phyloP scores from a whole-genome alignment of 1,140 invertebrate species.

The Rhyzopertha dominica region DNA sequence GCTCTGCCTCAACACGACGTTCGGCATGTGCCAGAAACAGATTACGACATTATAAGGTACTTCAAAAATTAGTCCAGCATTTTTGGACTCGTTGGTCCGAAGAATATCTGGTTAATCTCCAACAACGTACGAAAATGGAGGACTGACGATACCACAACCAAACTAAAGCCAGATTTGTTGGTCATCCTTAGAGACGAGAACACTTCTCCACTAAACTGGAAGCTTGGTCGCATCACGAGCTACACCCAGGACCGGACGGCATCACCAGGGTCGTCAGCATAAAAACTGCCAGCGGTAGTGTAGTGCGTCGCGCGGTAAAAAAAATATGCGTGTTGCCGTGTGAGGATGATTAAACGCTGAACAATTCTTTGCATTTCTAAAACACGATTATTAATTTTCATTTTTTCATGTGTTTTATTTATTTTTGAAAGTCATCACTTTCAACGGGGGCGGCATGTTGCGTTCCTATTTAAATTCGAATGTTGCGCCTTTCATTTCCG shows the following conservation, averaged over 20 bases:
- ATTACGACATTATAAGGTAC: slow-evolving; percentile 8
- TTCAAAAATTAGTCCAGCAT: slow-evolving; percentile 17
- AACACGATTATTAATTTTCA: too few relatives aligned
- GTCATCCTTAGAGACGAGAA: too few relatives aligned
- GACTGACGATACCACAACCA: too few relatives aligned
- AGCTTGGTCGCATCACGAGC: slow-evolving; percentile 2
- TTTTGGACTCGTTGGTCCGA: slow-evolving; percentile 23
- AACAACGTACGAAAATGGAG: slow-evolving; percentile 9
- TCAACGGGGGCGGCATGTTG: too few relatives aligned
- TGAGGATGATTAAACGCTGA: too few relatives aligned
- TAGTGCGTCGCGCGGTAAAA: slow-evolving; percentile 4
- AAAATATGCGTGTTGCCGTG: too few relatives aligned
- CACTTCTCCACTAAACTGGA: neutral
- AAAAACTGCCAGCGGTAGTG: slow-evolving; percentile 1
- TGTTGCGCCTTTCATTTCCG: too few relatives aligned
- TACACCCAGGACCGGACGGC: slow-evolving; percentile 10
- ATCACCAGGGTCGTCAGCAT: slow-evolving; percentile 14
- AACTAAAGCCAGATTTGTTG: too few relatives aligned
- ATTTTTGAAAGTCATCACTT: too few relatives aligned
- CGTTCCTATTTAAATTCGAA: too few relatives aligned
- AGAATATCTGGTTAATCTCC: slow-evolving; percentile 22
- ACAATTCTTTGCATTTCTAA: too few relatives aligned
- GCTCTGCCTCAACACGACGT: slow-evolving; percentile 17
- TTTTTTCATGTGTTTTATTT: too few relatives aligned
- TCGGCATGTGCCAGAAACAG: neutral